Evolutionary conservation across 2,797 vertebrate species (phyloP).

Genomic region (Leptatherina wallacei): DNA sequence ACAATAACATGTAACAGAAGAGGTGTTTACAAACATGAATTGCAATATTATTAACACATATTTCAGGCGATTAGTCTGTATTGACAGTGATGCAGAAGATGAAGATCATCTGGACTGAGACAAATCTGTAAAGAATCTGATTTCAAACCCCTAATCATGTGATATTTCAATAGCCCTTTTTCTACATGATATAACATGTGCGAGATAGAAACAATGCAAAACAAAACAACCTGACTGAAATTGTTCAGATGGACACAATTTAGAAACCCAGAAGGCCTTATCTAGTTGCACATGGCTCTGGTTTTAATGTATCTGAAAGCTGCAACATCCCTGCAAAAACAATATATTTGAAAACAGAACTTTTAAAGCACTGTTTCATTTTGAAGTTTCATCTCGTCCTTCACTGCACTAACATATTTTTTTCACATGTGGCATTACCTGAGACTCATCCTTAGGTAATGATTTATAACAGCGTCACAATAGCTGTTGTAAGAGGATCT

Average conservation of each 20-base stretch:
- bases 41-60: neutral
- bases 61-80: neutral
- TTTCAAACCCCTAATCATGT: neutral
- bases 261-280: too few relatives aligned
- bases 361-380: neutral
- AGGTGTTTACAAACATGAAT: neutral
- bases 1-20: too few relatives aligned
- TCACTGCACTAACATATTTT: too few relatives aligned
- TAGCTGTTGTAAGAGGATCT: too few relatives aligned
- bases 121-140: too few relatives aligned
- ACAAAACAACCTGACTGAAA: neutral
- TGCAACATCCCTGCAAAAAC: neutral
- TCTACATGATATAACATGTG: neutral
- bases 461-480: too few relatives aligned
- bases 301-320: neutral
- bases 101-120: neutral
- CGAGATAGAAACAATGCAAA: neutral
- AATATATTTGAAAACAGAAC: neutral
- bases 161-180: neutral
- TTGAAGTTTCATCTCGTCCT: neutral
- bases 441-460: too few relatives aligned
- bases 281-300: neutral
- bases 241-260: neutral
- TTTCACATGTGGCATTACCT: too few relatives aligned
- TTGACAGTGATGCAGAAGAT: neutral